A percentile compares a stretch with the other conserved stretches of the same genome.
Conservation (phyloP, 2,888 invertebrate species). For the Dolichopus griseipennis region DNA sequence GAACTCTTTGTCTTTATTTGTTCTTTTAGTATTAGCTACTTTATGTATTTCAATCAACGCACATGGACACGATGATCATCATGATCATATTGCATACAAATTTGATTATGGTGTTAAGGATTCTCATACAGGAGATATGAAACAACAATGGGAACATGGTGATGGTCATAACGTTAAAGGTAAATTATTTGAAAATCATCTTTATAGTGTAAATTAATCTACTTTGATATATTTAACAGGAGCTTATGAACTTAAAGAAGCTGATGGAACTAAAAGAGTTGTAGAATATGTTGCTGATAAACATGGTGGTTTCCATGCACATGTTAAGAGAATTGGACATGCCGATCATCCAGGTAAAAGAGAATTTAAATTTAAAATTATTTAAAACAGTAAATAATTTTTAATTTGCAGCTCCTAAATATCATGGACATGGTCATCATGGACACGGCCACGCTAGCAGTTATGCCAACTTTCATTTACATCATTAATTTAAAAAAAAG, state of each 20-base stretch:
- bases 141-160: conserved; percentile 39
- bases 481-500: no score
- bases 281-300: neutral
- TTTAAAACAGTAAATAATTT: neutral
- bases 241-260: neutral
- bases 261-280: conserved; percentile 7
- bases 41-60: neutral
- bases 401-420: neutral
- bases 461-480: conserved; percentile 7
- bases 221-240: neutral
- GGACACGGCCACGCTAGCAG: conserved; percentile 8
- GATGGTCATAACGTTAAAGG: conserved; percentile 42
- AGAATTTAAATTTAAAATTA: neutral
- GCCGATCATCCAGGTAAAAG: neutral
- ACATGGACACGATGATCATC: conserved; percentile 29
- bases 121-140: conserved; percentile 36
- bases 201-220: no score
- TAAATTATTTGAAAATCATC: neutral
- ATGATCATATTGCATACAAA: conserved; percentile 34
- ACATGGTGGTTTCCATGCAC: neutral
- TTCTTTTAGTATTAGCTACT: no score
- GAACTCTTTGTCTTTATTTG: no score
- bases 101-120: conserved; percentile 40
- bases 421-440: conserved; percentile 3
- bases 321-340: conserved; percentile 1